These are phyloP conservation scores for Actinernus sp. DNA, from an alignment of 92 coral and sea anemone genomes.

Conservation along the genomic window DNA sequence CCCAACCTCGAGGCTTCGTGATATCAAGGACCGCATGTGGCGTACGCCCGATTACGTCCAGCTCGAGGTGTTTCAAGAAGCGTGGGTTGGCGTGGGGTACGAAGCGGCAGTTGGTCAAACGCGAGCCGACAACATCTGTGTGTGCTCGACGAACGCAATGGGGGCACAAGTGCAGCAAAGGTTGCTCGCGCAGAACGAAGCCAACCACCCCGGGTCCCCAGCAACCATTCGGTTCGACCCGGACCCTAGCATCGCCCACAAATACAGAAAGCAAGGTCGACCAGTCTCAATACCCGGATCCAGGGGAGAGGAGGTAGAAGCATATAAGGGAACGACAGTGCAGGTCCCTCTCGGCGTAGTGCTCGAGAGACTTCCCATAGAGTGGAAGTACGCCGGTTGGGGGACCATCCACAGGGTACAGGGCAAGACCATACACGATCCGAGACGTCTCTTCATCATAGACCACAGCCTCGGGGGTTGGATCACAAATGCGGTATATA, in stretches of 20 bases:
- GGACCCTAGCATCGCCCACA: constrained; percentile 6
- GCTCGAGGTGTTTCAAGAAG: constrained; percentile 6
- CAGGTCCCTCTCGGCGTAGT: constrained; percentile 4
- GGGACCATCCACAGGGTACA: constrained; percentile 22
- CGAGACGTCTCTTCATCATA: no score
- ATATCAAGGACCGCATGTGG: no score
- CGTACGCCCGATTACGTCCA: neutral
- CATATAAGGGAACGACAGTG: neutral
- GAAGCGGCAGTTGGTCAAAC: neutral
- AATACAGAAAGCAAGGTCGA: constrained; percentile 12
- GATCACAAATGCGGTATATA: constrained; percentile 35
- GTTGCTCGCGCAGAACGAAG: constrained; percentile 5
- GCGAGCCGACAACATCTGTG: constrained; percentile 13
- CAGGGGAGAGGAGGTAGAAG: neutral
- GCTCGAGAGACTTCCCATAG: neutral
- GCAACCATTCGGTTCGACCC: constrained; percentile 23
- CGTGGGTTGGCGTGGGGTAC: neutral
- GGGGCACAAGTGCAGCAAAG: constrained; percentile 3
- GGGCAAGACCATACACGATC: no score
- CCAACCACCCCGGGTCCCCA: neutral
- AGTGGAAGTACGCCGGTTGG: constrained; percentile 33
- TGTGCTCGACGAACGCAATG: constrained; percentile 10
- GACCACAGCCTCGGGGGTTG: no score
- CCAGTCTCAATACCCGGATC: constrained; percentile 1
- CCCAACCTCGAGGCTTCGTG: no score